Conservation (phyloP, 2,113 vertebrate species). For the Varanus komodoensis region DNA sequence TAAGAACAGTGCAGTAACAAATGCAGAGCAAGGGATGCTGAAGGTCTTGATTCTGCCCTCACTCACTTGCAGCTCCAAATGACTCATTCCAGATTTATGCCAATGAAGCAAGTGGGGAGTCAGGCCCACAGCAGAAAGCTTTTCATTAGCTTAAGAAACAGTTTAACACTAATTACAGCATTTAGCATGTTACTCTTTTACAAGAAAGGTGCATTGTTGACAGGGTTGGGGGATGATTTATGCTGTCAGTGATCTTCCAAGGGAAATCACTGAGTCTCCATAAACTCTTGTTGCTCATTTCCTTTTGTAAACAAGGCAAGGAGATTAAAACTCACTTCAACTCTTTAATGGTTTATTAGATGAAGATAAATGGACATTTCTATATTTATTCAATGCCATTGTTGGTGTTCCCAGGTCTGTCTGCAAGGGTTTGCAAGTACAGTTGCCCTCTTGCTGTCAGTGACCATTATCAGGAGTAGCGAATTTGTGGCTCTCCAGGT, state of each 20-base stretch:
- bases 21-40: conserved; percentile 51
- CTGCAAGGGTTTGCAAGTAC: neutral
- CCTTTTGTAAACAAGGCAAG: conserved; percentile 3
- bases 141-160: conserved; percentile 30
- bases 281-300: neutral
- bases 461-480: neutral
- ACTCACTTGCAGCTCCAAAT: conserved; percentile 19
- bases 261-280: neutral
- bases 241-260: neutral
- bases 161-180: conserved; percentile 23
- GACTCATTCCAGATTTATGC: conserved; percentile 48
- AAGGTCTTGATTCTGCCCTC: conserved; percentile 50
- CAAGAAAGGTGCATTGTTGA: neutral
- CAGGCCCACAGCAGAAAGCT: conserved; percentile 31
- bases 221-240: neutral
- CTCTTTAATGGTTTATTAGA: neutral
- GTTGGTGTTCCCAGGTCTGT: neutral
- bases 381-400: neutral
- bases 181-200: neutral
- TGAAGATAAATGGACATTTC: neutral
- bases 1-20: conserved; percentile 61
- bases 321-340: neutral
- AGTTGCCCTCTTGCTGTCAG: neutral
- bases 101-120: conserved; percentile 18
- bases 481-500: neutral